Conservation (phyloP, 2,888 invertebrate genomes). For the Cosmopolites sordidus region DNA sequence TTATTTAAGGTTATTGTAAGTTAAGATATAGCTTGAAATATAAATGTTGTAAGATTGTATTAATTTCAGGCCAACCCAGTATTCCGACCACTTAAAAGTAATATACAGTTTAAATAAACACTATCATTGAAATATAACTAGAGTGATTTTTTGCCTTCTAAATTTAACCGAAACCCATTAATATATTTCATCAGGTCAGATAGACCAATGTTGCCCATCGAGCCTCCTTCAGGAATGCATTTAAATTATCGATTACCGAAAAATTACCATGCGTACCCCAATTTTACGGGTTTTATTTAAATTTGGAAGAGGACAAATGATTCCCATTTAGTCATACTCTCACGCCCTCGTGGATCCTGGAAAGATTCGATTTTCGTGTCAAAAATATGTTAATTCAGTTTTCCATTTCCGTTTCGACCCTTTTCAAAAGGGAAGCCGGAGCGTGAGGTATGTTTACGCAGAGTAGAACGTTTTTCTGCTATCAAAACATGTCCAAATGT, state of each 20-base stretch:
- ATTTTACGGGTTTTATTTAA: constrained; percentile 3
- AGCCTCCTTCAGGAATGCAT: neutral
- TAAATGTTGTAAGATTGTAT: no score
- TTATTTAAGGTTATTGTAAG: no score
- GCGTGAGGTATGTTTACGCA: neutral
- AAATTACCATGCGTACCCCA: neutral
- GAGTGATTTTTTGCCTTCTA: no score
- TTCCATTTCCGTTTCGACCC: constrained; percentile 3
- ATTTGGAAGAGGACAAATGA: constrained; percentile 4
- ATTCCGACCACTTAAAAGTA: no score
- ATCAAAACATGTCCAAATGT: neutral
- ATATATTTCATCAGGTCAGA: no score
- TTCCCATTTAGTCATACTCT: constrained; percentile 2
- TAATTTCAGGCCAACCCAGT: no score
- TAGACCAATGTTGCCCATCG: no score
- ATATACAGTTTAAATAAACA: no score
- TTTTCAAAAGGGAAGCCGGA: neutral
- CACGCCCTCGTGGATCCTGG: neutral
- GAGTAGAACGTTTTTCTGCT: neutral
- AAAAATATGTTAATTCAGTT: constrained; percentile 2
- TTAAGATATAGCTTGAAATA: no score
- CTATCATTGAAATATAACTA: no score
- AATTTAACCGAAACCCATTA: no score
- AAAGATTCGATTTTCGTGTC: constrained; percentile 5
- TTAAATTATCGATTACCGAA: constrained; percentile 3